phyloP scores from a whole-genome alignment of 2,113 vertebrate species.

The Lepus timidus region DNA sequence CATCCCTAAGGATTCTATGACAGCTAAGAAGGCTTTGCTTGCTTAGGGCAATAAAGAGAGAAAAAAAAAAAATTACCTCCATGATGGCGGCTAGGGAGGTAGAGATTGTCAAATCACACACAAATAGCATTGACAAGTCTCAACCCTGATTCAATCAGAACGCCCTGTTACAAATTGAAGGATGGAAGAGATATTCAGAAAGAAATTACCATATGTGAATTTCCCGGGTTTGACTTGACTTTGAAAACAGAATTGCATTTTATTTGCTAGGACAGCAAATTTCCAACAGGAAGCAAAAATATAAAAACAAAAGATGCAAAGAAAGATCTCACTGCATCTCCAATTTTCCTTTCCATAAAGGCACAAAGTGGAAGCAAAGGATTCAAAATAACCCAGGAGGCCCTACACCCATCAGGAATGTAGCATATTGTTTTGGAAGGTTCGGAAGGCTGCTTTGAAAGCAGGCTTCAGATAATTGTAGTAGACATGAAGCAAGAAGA shows the following conservation, averaged over 20 bases:
- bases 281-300: slow-evolving; percentile 54
- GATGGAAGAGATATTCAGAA: slow-evolving; percentile 15
- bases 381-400: not conserved
- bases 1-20: slow-evolving; percentile 6
- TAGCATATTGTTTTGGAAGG: not conserved
- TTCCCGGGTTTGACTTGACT: not conserved
- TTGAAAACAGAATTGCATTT: not conserved
- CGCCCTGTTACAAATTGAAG: not conserved
- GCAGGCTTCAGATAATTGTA: not conserved
- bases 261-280: slow-evolving; percentile 16
- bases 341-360: slow-evolving; percentile 24
- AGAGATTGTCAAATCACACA: slow-evolving; percentile 5
- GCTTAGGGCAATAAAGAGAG: not conserved
- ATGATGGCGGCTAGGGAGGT: not conserved
- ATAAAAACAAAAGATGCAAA: slow-evolving; percentile 23
- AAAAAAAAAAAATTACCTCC: slow-evolving; percentile 14
- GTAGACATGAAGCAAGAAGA: not conserved
- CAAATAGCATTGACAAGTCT: not conserved
- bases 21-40: slow-evolving; percentile 20
- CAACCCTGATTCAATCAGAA: not conserved
- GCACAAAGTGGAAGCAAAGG: not conserved
- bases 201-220: not conserved
- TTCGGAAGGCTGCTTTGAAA: not conserved
- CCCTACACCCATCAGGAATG: not conserved
- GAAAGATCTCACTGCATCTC: slow-evolving; percentile 19